These are phyloP conservation scores for Terebella lapidaria DNA, from an alignment of 2,888 invertebrate species.

Conservation along the genomic window DNA sequence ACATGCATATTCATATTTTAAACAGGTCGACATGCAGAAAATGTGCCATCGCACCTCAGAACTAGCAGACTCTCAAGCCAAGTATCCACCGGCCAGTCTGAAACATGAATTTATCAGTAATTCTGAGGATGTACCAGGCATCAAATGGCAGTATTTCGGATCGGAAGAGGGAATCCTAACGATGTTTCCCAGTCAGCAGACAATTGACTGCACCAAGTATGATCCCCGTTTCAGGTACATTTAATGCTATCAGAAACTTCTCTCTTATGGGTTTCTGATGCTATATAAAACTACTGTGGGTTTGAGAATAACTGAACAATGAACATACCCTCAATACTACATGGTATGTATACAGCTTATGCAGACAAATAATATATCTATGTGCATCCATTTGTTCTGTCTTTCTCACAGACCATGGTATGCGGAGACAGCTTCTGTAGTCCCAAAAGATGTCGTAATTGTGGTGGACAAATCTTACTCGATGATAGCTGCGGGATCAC, in stretches of 20 bases:
- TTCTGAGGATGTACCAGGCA: background rate
- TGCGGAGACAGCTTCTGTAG: background rate
- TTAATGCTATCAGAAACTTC: no score
- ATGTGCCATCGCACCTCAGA: background rate
- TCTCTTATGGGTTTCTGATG: no score
- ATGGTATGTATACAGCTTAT: no score
- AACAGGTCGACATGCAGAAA: background rate
- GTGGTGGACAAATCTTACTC: background rate
- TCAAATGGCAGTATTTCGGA: conserved; percentile 6
- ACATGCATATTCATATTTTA: background rate
- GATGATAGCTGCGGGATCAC: background rate
- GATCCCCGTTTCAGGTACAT: conserved; percentile 2
- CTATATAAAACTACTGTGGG: no score
- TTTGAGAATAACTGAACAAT: no score
- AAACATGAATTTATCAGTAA: background rate
- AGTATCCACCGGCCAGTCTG: background rate
- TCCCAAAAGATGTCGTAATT: conserved; percentile 8
- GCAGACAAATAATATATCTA: no score
- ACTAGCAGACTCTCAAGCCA: background rate
- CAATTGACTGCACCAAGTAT: background rate
- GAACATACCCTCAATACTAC: no score
- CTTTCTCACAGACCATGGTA: conserved; percentile 10
- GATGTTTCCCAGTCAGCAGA: background rate
- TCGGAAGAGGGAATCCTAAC: background rate
- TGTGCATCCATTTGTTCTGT: no score